Evolutionary conservation across 2,797 vertebrate genomes (phyloP).

Genomic region (Labroides dimidiatus): DNA sequence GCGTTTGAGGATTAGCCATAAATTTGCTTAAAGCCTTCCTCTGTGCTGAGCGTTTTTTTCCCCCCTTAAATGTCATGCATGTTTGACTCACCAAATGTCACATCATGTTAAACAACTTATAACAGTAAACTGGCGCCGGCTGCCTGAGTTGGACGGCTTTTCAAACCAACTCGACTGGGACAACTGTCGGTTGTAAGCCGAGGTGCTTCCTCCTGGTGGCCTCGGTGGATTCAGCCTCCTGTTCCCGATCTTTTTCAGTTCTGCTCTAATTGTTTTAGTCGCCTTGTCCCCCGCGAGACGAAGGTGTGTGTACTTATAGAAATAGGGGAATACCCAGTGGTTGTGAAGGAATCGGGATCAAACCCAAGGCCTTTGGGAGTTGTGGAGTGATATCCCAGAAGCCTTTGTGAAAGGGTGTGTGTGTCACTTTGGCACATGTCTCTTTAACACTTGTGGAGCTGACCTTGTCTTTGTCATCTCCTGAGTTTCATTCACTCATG

Average conservation of each 20-base stretch:
- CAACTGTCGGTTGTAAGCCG: constrained; percentile 49
- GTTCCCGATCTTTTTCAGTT: constrained; percentile 73
- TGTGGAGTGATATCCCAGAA: constrained; percentile 57
- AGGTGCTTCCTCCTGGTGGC: constrained; percentile 61
- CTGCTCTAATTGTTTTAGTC: constrained; percentile 82
- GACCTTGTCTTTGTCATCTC: constrained; percentile 52
- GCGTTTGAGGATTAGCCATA: constrained; percentile 25
- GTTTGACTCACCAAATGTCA: constrained; percentile 37
- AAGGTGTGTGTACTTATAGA: constrained; percentile 62
- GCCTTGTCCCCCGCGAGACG: constrained; percentile 53
- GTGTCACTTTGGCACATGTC: constrained; percentile 25
- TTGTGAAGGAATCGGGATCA: constrained; percentile 72
- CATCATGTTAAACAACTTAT: constrained; percentile 10
- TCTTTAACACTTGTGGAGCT: constrained; percentile 47
- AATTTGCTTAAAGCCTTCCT: constrained; percentile 40
- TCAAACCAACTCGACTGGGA: constrained; percentile 36
- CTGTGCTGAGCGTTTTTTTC: constrained; percentile 11
- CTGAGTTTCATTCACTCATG: constrained; percentile 37
- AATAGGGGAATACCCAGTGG: constrained; percentile 79
- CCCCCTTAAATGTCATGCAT: constrained; percentile 26
- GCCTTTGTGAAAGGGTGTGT: constrained; percentile 10
- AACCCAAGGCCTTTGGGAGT: constrained; percentile 71
- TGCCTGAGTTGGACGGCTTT: constrained; percentile 10
- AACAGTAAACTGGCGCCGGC: constrained; percentile 6
- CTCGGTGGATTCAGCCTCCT: constrained; percentile 54